Conservation (phyloP, 2,888 invertebrate species). For the Ephialtes manifestator region DNA sequence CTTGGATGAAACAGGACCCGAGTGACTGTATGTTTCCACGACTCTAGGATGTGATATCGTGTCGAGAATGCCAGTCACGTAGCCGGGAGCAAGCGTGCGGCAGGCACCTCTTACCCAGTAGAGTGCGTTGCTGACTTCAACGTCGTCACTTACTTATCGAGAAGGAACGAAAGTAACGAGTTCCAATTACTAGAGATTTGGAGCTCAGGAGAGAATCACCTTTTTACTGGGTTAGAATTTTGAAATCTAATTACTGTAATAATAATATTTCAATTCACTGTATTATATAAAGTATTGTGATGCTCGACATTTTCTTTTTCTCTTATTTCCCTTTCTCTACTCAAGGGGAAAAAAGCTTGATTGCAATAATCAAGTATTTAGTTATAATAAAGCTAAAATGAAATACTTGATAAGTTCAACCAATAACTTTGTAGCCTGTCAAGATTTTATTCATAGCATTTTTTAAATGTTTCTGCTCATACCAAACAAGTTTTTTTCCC, state of each 20-base stretch:
- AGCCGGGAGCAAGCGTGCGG: conserved; percentile 68
- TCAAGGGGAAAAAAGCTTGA: no score
- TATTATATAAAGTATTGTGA: neutral
- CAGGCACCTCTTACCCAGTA: conserved; percentile 60
- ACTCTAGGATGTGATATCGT: conserved; percentile 55
- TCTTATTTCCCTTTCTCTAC: no score
- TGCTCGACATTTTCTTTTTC: no score
- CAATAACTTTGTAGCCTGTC: neutral
- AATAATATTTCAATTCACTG: neutral
- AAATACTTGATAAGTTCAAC: no score
- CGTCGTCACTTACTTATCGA: conserved; percentile 55
- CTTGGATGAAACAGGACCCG: conserved; percentile 72
- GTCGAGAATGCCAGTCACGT: conserved; percentile 69
- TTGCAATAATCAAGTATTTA: no score
- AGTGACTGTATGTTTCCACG: conserved; percentile 38
- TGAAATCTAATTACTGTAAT: neutral
- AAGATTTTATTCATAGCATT: no score
- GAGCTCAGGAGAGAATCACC: neutral
- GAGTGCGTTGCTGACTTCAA: conserved; percentile 39
- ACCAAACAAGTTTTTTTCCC: no score
- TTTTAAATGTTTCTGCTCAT: no score
- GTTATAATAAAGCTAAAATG: no score
- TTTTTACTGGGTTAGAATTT: neutral
- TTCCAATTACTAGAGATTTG: conserved; percentile 10
- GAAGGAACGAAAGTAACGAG: conserved; percentile 28